These are phyloP conservation scores for Patiria pectinifera DNA, from an alignment of 53 echinoderm and acorn worm genomes.

Conservation along the genomic window DNA sequence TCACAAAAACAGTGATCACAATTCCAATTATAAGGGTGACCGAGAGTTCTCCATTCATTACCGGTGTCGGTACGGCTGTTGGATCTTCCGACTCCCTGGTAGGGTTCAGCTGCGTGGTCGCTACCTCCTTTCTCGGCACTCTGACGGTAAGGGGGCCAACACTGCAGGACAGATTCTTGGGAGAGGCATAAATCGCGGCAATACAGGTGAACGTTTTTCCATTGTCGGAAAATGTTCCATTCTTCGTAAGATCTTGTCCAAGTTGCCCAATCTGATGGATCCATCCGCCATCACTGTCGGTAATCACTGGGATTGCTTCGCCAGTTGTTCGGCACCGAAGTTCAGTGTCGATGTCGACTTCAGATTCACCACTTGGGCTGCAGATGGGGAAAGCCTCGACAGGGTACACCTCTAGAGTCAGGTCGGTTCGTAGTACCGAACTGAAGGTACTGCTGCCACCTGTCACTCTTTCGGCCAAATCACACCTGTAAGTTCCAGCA, in stretches of 20 bases:
- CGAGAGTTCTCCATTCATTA: not conserved
- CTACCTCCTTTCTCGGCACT: not conserved
- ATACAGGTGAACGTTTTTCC: not conserved
- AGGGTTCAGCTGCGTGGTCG: not conserved
- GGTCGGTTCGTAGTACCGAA: not conserved
- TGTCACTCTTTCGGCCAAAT: not conserved
- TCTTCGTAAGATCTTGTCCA: not conserved
- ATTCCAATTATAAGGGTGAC: not conserved
- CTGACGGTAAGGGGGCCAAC: constrained; percentile 23
- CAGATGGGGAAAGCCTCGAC: not conserved
- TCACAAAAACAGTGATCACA: not conserved
- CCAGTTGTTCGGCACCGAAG: not conserved
- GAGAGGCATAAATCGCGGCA: not conserved
- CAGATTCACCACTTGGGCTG: not conserved
- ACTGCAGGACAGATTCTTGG: constrained; percentile 20
- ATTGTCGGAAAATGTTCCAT: not conserved
- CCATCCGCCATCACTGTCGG: not conserved
- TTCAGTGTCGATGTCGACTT: not conserved
- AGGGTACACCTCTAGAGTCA: not conserved
- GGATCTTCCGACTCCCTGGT: not conserved
- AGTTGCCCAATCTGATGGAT: not conserved
- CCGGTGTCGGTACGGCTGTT: not conserved
- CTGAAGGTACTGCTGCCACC: not conserved
- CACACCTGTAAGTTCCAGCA: not conserved
- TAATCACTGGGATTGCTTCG: not conserved